Percentiles rank a stretch among this genome's conserved stretches.
Evolutionary conservation across 1,140 invertebrate genomes (phyloP).

Genomic region (Charaxes varanes): DNA sequence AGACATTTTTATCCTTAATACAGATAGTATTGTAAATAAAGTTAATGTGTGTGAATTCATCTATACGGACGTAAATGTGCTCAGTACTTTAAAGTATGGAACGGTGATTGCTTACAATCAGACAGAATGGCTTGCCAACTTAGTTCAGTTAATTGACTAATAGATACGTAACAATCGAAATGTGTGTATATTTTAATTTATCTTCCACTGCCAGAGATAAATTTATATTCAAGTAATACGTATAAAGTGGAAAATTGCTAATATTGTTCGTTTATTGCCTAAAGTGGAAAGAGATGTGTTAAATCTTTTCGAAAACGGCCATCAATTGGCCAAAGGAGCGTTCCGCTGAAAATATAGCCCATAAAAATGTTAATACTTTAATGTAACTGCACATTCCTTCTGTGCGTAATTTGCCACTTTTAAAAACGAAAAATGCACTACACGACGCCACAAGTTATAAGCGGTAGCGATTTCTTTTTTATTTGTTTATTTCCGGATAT

Average conservation of each 20-base stretch:
- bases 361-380: slow-evolving; percentile 71
- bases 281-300: slow-evolving; percentile 39
- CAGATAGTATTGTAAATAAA: no score
- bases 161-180: no score
- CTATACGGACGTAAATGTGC: no score
- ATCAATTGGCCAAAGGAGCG: slow-evolving; percentile 51
- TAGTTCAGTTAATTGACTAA: no score
- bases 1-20: no score
- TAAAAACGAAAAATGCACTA: slow-evolving; percentile 55
- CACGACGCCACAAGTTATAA: slow-evolving; percentile 18
- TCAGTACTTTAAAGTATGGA: no score
- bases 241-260: slow-evolving; percentile 8
- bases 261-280: slow-evolving; percentile 34
- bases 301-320: slow-evolving; percentile 39
- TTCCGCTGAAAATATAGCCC: slow-evolving; percentile 54
- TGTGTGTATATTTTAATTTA: no score
- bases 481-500: background rate
- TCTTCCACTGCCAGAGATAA: no score
- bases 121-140: no score
- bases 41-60: no score
- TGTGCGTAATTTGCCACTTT: slow-evolving; percentile 63
- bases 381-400: slow-evolving; percentile 65
- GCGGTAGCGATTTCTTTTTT: slow-evolving; percentile 23
- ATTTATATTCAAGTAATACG: no score
- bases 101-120: no score